These are phyloP conservation scores for Hydrocynus forskahlii DNA, from an alignment of 2,797 vertebrate species.

Conservation along the genomic window DNA sequence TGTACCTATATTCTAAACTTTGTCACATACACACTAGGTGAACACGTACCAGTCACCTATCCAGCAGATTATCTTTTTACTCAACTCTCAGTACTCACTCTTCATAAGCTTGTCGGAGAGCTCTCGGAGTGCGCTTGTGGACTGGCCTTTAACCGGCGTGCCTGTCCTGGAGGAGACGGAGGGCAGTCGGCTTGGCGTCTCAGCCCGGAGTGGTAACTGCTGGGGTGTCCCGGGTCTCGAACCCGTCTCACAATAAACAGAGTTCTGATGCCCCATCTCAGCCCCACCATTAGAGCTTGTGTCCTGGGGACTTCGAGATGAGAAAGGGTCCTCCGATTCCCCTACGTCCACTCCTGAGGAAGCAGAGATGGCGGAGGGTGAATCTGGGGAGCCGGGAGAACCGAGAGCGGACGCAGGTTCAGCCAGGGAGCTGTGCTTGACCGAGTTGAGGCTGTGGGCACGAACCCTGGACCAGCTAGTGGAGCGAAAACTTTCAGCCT, in stretches of 20 bases:
- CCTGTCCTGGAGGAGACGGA: slow-evolving; percentile 75
- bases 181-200: slow-evolving; percentile 70
- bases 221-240: slow-evolving; percentile 58
- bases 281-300: slow-evolving; percentile 66
- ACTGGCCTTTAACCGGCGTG: slow-evolving; percentile 80
- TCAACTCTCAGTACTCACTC: slow-evolving; percentile 82
- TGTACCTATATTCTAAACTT: too few relatives aligned
- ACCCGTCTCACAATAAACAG: slow-evolving; percentile 32
- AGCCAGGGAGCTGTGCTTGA: slow-evolving; percentile 95
- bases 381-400: slow-evolving; percentile 71
- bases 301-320: slow-evolving; percentile 53
- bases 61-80: background rate
- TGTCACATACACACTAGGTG: too few relatives aligned
- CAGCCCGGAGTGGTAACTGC: slow-evolving; percentile 53
- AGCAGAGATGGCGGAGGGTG: background rate
- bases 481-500: slow-evolving; percentile 94
- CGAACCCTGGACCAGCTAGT: slow-evolving; percentile 94
- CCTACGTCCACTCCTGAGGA: slow-evolving; percentile 56
- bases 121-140: slow-evolving; percentile 82
- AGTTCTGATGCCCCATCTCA: slow-evolving; percentile 60
- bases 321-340: slow-evolving; percentile 44
- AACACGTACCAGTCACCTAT: background rate
- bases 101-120: slow-evolving; percentile 95
- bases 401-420: slow-evolving; percentile 77
- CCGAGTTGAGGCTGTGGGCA: slow-evolving; percentile 94